phyloP scores from a whole-genome alignment of 2,797 vertebrate species.

The Brachyrhaphis roseni region DNA sequence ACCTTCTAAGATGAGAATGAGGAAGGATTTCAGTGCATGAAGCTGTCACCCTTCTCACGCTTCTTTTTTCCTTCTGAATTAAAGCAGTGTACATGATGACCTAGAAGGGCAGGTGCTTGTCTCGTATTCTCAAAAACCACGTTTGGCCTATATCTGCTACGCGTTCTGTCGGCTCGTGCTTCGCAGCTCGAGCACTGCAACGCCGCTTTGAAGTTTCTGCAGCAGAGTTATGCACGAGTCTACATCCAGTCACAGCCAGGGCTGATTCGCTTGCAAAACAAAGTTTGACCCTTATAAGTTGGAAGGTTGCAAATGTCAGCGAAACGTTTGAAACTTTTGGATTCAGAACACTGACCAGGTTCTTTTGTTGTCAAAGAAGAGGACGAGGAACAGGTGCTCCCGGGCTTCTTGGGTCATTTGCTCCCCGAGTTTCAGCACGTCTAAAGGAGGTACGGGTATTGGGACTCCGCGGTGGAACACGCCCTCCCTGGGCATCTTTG shows the following conservation, averaged over 20 bases:
- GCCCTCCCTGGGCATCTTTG: slow-evolving; percentile 99
- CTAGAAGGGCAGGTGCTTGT: slow-evolving; percentile 28
- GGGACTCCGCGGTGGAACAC: slow-evolving; percentile 98
- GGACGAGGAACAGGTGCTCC: slow-evolving; percentile 98
- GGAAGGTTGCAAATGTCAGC: neutral
- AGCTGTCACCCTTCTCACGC: slow-evolving; percentile 13
- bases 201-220: slow-evolving; percentile 47
- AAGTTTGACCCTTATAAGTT: neutral
- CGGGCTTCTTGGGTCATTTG: slow-evolving; percentile 99
- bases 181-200: neutral
- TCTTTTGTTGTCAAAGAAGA: slow-evolving; percentile 99
- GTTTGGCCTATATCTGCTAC: slow-evolving; percentile 58
- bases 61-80: neutral
- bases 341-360: slow-evolving; percentile 88
- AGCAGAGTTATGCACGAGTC: neutral
- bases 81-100: slow-evolving; percentile 40
- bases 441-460: slow-evolving; percentile 96
- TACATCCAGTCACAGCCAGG: slow-evolving; percentile 24
- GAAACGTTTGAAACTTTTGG: neutral
- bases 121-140: slow-evolving; percentile 48
- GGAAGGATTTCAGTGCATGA: neutral
- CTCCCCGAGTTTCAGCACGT: slow-evolving; percentile 97
- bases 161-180: slow-evolving; percentile 6
- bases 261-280: neutral
- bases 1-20: neutral